Evolutionary conservation across 1,140 invertebrate genomes (phyloP), one percentile per base, ranked within the genome.

Genomic region (Bombus sibiricus): DNA sequence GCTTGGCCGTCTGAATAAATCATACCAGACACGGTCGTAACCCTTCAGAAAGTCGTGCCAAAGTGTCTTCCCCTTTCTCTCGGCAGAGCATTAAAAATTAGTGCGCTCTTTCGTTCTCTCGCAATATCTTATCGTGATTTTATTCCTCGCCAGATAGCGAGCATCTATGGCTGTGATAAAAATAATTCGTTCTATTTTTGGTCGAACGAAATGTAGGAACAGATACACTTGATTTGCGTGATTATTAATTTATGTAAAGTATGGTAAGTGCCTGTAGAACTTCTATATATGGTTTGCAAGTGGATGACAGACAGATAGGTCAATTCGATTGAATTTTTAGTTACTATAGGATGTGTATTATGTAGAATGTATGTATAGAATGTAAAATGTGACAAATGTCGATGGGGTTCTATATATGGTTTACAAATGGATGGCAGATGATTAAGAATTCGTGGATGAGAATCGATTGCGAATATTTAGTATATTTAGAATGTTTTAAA

Each of bases 11-110:
- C 83, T 89, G 87, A 89, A 89, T 89, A 89, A 89, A 89, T 89
- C 83, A 89, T 86, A 77, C 41, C 79, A 76, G 75, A 73, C 77
- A 66, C 87, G 83, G 75, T 83, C 47, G 81, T 39, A 71, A 59
- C 57, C 32, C 25, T 66, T 15, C 41, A 47, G 62, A 59, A 77
- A 82, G 47, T 68, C 69, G 69, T 69, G 68, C 68, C 62, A 71
- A 84, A 53, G 43, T 66, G 22, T 13, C 47, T 59, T 62, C 78
- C 34, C n/a, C 15, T 66, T 34, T 47, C 88, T 88, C 83, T 62
- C 69, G 83, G 69, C 79, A 80, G 64, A 28, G 41, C 83, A 89
- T 89, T 88, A 89, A 86, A 88, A 89, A 88, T 89, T 89, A 89
- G 83, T 89, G 80, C 43, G 4, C 15, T 47, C 83, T 74, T 64